Evolutionary conservation across 2,113 vertebrate species (phyloP).

Genomic region (Sinocyclocheilus rhinocerous): DNA sequence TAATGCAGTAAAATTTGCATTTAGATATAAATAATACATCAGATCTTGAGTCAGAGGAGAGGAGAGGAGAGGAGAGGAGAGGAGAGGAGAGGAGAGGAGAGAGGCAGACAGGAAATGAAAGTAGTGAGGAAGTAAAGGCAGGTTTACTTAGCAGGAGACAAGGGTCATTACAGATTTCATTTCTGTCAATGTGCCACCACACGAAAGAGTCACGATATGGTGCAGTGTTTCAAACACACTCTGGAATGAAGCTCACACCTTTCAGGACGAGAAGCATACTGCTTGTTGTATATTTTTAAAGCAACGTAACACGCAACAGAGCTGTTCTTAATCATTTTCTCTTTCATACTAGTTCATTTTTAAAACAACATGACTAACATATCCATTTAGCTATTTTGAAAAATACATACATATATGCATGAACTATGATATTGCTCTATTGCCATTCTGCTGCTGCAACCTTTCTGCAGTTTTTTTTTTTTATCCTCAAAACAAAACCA

Average conservation of each 20-base stretch:
- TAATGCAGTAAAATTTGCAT: slow-evolving; percentile 47
- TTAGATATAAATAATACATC: slow-evolving; percentile 67
- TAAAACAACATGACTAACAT: not conserved
- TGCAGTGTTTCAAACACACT: slow-evolving; percentile 13
- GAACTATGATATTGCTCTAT: not conserved
- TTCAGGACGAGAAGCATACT: not conserved
- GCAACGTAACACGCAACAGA: no score
- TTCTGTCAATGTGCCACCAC: slow-evolving; percentile 15
- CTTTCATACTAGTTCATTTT: not conserved
- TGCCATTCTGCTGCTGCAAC: not conserved
- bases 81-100: not conserved
- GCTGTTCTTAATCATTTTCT: no score
- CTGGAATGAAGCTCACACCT: not conserved
- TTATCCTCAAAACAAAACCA: not conserved
- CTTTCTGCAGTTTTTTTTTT: not conserved
- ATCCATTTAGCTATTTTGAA: not conserved
- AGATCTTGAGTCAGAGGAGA: no score
- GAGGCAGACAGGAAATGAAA: no score
- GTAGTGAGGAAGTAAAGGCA: slow-evolving; percentile 31
- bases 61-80: not conserved
- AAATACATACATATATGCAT: not conserved
- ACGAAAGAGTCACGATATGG: not conserved
- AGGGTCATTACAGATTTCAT: slow-evolving; percentile 35
- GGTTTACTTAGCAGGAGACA: slow-evolving; percentile 30
- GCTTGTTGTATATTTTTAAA: not conserved